phyloP scores from a whole-genome alignment of 2,797 vertebrate genomes.

The Dicrostonyx torquatus region DNA sequence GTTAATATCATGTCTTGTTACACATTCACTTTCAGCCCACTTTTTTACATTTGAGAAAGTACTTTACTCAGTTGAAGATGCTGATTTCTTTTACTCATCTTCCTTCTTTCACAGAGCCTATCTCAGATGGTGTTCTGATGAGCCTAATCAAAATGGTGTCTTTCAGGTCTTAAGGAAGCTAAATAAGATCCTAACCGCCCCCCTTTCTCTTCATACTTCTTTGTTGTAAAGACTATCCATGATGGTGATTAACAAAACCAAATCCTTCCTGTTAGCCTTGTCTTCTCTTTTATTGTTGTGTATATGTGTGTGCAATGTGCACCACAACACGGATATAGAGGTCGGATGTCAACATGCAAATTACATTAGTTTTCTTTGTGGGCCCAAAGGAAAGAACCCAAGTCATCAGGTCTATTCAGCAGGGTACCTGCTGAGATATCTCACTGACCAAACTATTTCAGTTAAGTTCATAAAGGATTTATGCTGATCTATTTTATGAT shows the following conservation, averaged over 20 bases:
- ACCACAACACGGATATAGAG: neutral
- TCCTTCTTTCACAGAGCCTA: neutral
- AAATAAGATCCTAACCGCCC: neutral
- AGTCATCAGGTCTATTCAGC: neutral
- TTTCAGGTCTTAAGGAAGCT: neutral
- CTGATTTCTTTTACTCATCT: neutral
- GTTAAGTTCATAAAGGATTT: neutral
- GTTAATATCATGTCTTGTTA: too few species aligned
- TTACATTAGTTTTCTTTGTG: neutral
- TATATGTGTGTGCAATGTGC: neutral
- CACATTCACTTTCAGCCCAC: rapidly evolving
- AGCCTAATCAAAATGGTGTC: neutral
- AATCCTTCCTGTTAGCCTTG: neutral
- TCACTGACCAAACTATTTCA: neutral
- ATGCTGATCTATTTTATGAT: neutral
- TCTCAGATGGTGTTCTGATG: neutral
- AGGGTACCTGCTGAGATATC: neutral
- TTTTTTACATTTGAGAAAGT: neutral
- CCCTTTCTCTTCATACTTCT: neutral
- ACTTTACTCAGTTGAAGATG: neutral
- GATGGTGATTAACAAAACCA: neutral
- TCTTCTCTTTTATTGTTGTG: neutral
- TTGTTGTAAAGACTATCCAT: neutral
- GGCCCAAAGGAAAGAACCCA: neutral
- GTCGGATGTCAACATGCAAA: neutral